Percentiles rank a stretch among this genome's conserved stretches.
phyloP scores from a whole-genome alignment of 2,797 vertebrate genomes.

The Lithobates sylvaticus region DNA sequence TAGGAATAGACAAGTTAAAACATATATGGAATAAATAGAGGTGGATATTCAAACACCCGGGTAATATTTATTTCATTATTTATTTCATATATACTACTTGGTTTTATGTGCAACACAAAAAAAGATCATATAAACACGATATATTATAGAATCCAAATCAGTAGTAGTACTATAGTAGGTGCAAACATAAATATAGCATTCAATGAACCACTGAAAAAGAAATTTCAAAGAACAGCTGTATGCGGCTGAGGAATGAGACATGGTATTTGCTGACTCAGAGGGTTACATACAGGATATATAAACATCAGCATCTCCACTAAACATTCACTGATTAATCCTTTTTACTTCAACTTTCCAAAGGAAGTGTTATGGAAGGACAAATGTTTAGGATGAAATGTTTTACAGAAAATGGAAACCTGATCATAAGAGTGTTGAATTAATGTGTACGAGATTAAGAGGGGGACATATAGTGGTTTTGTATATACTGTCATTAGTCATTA shows the following conservation, averaged over 20 bases:
- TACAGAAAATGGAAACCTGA: background rate
- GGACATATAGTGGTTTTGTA: too few relatives aligned
- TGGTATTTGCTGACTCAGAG: conserved; percentile 35
- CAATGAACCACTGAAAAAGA: background rate
- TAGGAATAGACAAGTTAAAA: too few relatives aligned
- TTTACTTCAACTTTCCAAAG: background rate
- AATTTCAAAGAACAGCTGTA: conserved; percentile 28
- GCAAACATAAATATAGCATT: background rate
- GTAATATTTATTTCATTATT: too few relatives aligned
- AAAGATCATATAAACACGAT: background rate
- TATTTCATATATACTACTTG: too few relatives aligned
- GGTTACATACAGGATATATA: conserved; percentile 14
- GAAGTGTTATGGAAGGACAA: background rate
- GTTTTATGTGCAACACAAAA: background rate
- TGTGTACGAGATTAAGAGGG: too few relatives aligned
- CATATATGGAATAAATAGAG: too few relatives aligned
- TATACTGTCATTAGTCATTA: too few relatives aligned
- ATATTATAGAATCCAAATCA: background rate
- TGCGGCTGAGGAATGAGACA: background rate
- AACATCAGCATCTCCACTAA: conserved; percentile 16
- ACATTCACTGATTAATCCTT: conserved; percentile 4
- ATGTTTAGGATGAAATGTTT: background rate
- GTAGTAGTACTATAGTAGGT: background rate
- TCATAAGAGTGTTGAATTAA: background rate
- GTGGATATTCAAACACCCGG: too few relatives aligned